Conservation (phyloP, 2,113 vertebrate species). For the Australoheros scitulus region DNA sequence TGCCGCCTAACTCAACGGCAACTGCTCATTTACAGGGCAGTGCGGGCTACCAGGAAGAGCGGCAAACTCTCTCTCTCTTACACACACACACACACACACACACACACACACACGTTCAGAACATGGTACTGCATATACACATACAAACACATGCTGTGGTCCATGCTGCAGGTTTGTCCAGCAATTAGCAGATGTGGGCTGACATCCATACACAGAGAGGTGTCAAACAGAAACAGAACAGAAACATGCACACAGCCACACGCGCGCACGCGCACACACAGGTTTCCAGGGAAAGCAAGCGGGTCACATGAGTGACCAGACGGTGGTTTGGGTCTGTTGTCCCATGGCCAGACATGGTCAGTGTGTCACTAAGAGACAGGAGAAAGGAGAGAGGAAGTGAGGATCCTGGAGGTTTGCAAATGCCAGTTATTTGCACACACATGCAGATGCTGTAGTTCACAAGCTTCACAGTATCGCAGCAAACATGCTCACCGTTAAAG, state of each 20-base stretch:
- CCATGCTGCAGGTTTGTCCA: conserved; percentile 52
- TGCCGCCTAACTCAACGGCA: conserved; percentile 77
- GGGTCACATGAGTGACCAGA: conserved; percentile 78
- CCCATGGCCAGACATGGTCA: conserved; percentile 70
- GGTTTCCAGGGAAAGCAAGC: conserved; percentile 32
- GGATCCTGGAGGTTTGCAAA: conserved; percentile 63
- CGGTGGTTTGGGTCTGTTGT: conserved; percentile 73
- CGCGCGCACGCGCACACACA: background rate
- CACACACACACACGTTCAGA: conserved; percentile 41
- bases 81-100: conserved; percentile 52
- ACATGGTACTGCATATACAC: conserved; percentile 66
- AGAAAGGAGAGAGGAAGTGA: conserved; percentile 76
- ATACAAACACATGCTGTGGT: conserved; percentile 66
- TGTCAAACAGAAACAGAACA: conserved; percentile 39
- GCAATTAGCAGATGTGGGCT: conserved; percentile 67
- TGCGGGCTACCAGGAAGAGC: conserved; percentile 75
- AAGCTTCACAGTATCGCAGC: background rate
- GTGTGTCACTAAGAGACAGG: conserved; percentile 59
- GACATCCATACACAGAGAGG: conserved; percentile 48
- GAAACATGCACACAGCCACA: conserved; percentile 1
- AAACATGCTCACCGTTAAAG: background rate
- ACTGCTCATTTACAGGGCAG: conserved; percentile 83
- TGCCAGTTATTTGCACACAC: conserved; percentile 52
- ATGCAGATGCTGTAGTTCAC: conserved; percentile 11
- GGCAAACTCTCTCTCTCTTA: conserved; percentile 46